Conservation (phyloP, 2,113 vertebrate species). For the Poecile atricapillus region DNA sequence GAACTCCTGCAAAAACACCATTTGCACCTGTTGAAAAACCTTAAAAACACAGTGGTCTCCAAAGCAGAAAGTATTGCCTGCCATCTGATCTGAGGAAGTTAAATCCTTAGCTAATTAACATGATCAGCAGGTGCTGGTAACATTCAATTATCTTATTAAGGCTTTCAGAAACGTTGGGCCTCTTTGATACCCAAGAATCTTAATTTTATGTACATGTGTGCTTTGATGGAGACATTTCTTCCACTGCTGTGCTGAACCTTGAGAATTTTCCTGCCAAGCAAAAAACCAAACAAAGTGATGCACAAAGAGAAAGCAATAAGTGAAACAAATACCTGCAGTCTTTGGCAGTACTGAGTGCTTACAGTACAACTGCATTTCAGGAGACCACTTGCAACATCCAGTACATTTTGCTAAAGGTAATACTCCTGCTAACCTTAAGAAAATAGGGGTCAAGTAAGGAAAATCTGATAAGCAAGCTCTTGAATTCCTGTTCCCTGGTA, state of each 20-base stretch:
- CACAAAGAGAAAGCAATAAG: neutral
- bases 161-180: neutral
- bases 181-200: neutral
- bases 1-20: neutral
- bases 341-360: neutral
- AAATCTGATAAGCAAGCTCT: neutral
- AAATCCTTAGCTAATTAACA: slow-evolving; percentile 29
- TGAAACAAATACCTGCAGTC: neutral
- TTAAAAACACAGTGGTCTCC: neutral
- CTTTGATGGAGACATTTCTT: neutral
- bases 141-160: slow-evolving; percentile 27
- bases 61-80: neutral
- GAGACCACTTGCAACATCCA: neutral
- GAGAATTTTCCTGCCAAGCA: neutral
- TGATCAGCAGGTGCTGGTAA: slow-evolving; percentile 7
- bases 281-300: neutral
- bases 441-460: neutral
- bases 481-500: neutral
- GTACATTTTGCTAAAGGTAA: neutral
- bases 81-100: neutral
- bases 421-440: neutral
- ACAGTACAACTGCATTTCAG: neutral
- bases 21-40: neutral
- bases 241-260: neutral
- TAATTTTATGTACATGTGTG: neutral